Evolutionary conservation across 2,888 invertebrate species (phyloP), one percentile per base, ranked within the genome.

Genomic region (Aricia artaxerxes): DNA sequence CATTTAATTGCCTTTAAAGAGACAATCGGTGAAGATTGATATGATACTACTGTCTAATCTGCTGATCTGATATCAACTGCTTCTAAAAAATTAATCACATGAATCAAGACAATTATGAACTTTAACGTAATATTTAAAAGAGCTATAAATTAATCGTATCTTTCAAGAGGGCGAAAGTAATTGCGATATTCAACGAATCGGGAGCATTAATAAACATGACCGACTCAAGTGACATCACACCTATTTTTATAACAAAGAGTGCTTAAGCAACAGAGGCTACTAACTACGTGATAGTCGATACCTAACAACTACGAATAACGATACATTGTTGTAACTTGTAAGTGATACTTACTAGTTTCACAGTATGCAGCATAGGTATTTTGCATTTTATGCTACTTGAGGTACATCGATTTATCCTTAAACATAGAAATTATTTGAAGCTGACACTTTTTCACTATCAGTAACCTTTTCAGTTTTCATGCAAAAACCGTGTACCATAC

Each of bases 221-320:
- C 84, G 85, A 84, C 81, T 79, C 78, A 49, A 78, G 53, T 89
- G 89, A 88, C 86, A 87, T 89, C 89, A 89, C 82, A 81, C 80
- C 79, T 82, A 80, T 79, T 78, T 78, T 80, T 79, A 64, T 64
- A 73, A 64, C 78, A 77, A 77, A 78, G 77, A 80, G 80, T 72
- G 76, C 53, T 78, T 75, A 53, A 57, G 61, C 44, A 35, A 60
- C 49, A 80, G 78, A 79, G 64, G 9, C 49, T 49, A 49, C 49
- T 49, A 49, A 35, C 31, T 76, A 57, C 49, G 57, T 53, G 73
- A 73, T 44, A 73, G 69, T 69, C 69, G 69, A 69, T 35, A 38
- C 69, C 69, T 69, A 38, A 13, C 9, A 35, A 69, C 69, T 69
- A 31, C 16, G 69, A 69, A 4, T 35, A 31, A 31, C 35, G 69